Evolutionary conservation across 2,797 vertebrate genomes (phyloP).

Genomic region (Micrastur ruficollis): DNA sequence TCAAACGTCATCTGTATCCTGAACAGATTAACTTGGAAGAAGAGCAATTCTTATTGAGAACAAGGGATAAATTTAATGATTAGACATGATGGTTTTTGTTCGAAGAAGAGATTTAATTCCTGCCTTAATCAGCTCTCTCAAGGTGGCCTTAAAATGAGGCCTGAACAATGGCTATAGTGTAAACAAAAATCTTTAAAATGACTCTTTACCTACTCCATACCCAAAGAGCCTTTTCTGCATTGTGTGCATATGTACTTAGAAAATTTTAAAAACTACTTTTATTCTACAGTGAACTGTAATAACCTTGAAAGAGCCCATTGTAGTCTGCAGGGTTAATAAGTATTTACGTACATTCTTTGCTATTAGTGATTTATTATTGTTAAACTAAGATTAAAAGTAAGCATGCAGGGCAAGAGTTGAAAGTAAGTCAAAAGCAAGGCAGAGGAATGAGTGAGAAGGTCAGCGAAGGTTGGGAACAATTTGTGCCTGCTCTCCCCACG

Average conservation of each 20-base stretch:
- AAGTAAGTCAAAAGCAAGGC: not conserved
- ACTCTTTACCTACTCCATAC: not conserved
- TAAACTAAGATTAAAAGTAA: constrained; percentile 31
- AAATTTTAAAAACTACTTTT: constrained; percentile 5
- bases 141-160: not conserved
- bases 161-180: not conserved
- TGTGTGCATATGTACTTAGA: not conserved
- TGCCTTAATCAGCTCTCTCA: not conserved
- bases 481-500: not conserved
- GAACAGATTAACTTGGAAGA: not conserved
- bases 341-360: constrained; percentile 26
- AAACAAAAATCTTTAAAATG: not conserved
- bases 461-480: not conserved
- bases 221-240: constrained; percentile 1
- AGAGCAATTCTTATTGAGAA: not conserved
- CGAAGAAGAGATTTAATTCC: not conserved
- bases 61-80: not conserved
- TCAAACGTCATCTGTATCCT: not conserved
- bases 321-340: constrained; percentile 5
- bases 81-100: not conserved
- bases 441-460: not conserved
- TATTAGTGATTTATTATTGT: constrained; percentile 54
- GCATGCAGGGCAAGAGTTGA: not conserved
- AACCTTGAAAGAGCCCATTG: constrained; percentile 44
- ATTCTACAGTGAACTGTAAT: constrained; percentile 5